Conservation (phyloP, 2,797 vertebrate genomes). For the Ficedula albicollis region DNA sequence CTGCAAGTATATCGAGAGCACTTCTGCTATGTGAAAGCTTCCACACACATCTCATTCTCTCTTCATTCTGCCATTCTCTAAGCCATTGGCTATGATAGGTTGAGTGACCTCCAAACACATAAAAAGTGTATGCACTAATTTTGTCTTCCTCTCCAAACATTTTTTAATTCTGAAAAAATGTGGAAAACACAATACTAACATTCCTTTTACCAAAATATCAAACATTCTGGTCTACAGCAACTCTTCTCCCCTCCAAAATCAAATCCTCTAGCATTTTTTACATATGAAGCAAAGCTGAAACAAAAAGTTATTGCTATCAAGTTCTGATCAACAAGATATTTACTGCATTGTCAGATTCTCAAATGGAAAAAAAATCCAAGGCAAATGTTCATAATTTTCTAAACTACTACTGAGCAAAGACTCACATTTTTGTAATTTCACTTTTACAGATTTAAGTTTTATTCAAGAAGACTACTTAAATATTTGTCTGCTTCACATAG, state of each 20-base stretch:
- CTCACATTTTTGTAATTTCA: background rate
- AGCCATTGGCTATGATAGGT: background rate
- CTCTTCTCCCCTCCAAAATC: background rate
- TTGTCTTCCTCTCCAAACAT: background rate
- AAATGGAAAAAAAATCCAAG: background rate
- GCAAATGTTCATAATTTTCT: background rate
- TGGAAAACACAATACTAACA: background rate
- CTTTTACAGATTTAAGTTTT: background rate
- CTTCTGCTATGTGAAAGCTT: background rate
- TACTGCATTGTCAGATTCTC: background rate
- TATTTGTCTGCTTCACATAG: background rate
- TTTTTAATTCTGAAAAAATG: background rate
- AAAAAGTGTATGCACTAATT: background rate
- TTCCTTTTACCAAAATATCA: background rate
- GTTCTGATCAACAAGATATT: background rate
- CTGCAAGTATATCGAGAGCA: background rate
- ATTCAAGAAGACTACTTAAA: background rate
- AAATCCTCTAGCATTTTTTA: background rate
- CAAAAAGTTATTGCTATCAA: background rate
- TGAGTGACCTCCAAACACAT: fast-evolving
- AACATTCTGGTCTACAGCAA: background rate
- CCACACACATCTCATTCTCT: background rate
- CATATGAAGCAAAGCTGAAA: background rate
- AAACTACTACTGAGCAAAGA: background rate
- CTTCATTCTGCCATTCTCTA: background rate